Evolutionary conservation across 1,140 invertebrate genomes (phyloP), one percentile per base, ranked within the genome.

Genomic region (Steinernema feltiae): DNA sequence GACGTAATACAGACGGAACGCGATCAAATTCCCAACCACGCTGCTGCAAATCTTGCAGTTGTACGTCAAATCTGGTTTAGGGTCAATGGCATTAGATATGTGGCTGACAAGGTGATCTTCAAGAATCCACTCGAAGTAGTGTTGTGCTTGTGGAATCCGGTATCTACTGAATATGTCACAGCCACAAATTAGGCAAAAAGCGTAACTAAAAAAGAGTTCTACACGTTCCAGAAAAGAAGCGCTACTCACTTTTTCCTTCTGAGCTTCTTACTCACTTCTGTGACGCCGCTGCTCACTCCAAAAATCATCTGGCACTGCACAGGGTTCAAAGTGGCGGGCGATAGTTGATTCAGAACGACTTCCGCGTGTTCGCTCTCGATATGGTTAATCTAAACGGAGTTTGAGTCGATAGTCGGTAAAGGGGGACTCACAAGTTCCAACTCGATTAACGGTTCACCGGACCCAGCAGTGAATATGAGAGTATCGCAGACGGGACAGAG

Each of bases 91-190:
- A 21, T 63, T 63, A 3, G 12, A 12, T 3, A 63, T 15, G 53
- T 63, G 53, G 24, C 53, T 63, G 24, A 21, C 24, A 3, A 63
- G 7, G 24, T 63, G 53, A 63, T 63, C 53, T 27, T 63, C 53
- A 3, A 63, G 53, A 63, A 63, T 63, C 53, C 53, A 63, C 24
- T 63, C 53, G 53, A 17, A 63, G 53, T 63, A 63, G 53, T 63
- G 53, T 17, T 63, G 53, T 3, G 53, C 53, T 63, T 63, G 53
- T 15, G 53, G 53, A 27, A 63, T 21, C 24, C 24, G 12, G 24
- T 63, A 63, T 17, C 53, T 12, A 27, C 15, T 63, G 53, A 63
- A 63, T n/a, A 63, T 27, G 24, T 63, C 53, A 21, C 3, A 63
- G 53, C 24, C 3, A 27, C 53, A 63, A 7, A 63, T 7, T 21